phyloP scores from a whole-genome alignment of 30 jellyfish, hydroid and myxozoan genomes.

The Chrysaora quinquecirrha region DNA sequence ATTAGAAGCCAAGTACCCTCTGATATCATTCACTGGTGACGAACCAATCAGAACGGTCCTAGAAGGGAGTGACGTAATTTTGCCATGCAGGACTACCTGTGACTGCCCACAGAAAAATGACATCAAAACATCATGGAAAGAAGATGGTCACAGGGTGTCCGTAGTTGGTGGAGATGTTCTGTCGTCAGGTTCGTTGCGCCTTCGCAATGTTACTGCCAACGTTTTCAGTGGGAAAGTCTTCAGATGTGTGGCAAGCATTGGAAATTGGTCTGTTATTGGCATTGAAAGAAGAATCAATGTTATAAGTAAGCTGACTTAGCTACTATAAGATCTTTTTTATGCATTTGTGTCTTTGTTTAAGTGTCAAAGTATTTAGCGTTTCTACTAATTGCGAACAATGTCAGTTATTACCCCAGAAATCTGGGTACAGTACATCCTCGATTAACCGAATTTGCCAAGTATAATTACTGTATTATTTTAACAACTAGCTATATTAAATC shows the following conservation, averaged over 20 bases:
- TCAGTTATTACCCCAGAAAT: too few relatives aligned
- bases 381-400: too few relatives aligned
- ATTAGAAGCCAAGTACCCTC: conserved; percentile 25
- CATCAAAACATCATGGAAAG: conserved; percentile 34
- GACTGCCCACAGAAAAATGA: conserved; percentile 12
- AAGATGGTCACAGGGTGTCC: conserved; percentile 23
- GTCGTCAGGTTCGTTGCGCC: conserved; percentile 6
- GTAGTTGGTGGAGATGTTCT: neutral
- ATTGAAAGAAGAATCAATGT: conserved; percentile 18
- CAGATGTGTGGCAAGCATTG: conserved; percentile 49
- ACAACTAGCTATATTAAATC: too few relatives aligned
- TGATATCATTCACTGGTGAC: neutral
- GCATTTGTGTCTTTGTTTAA: too few relatives aligned
- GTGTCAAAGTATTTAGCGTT: too few relatives aligned
- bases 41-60: neutral
- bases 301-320: conserved; percentile 32
- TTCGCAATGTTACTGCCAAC: conserved; percentile 16
- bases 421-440: too few relatives aligned
- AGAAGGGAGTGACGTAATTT: conserved; percentile 23
- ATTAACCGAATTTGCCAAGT: too few relatives aligned
- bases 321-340: too few relatives aligned
- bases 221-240: neutral
- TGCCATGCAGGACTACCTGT: conserved; percentile 42
- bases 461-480: too few relatives aligned
- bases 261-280: conserved; percentile 45